Evolutionary conservation across 1,140 invertebrate species (phyloP), one percentile per base, ranked within the genome.

Genomic region (Drosophila pseudoobscura): DNA sequence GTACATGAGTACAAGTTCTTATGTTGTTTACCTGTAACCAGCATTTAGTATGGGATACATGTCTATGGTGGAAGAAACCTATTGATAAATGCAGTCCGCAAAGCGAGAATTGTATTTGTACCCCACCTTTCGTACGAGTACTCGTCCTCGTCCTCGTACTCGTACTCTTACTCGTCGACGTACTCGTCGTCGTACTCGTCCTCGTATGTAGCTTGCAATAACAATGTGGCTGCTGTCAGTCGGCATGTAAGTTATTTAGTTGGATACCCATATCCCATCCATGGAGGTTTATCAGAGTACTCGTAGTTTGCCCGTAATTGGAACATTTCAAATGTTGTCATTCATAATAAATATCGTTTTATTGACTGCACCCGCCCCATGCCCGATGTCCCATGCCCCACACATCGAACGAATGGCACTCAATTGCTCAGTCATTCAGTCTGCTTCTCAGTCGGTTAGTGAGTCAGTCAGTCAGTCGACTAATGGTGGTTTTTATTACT

Each of bases 261-360:
- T 68, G 29, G 43, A 35, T 26, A 41, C 7, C 50, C 41, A 45
- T 31, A 43, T 22, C 26, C 61, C 24, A 43, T 22, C 26, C 64
- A 31, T 46, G 22, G 24, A 55, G 43, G 68, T 80, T 68, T 80
- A 78, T 82, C 82, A 75, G 75, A 87, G 78, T 82, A 75, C 35
- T 39, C 3, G 31, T 31, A 31, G 3, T 87, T 85, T 78, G 78
- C 75, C 69, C 82, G 82, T 85, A 85, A 85, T 85, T 85, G 82
- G 74, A 87, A 87, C 78, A 82, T 87, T 85, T 85, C 82, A 82
- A 85, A 87, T 85, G 82, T 85, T 85, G 82, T 85, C 82, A 85
- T 87, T 85, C 78, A 87, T 75, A 85, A 85, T 85, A 76, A 85
- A 87, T 78, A 71, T 85, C 78, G 78, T 75, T 85, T 75, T 80